Evolutionary conservation across 2,113 vertebrate species (phyloP).

Genomic region (Dromiciops gliroides): DNA sequence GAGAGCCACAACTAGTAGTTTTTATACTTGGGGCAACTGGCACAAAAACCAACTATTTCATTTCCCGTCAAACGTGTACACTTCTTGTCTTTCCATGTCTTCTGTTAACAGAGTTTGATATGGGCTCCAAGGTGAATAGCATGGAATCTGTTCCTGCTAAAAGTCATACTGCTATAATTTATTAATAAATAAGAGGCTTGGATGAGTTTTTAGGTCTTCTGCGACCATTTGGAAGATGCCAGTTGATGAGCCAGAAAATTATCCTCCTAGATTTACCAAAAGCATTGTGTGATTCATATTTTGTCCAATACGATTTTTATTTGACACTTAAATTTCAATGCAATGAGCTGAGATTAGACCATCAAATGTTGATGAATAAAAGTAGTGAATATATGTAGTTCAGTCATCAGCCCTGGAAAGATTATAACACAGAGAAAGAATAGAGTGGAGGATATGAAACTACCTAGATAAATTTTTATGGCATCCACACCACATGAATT

Average conservation of each 20-base stretch:
- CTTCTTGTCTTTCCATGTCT: conserved; percentile 16
- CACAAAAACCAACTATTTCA: neutral
- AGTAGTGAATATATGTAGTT: neutral
- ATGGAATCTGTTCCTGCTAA: conserved; percentile 47
- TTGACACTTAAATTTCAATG: conserved; percentile 25
- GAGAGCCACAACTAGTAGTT: neutral
- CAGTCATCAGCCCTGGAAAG: neutral
- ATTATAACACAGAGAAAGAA: neutral
- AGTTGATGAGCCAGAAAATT: conserved; percentile 71
- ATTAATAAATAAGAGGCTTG: conserved; percentile 42
- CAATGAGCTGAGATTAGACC: conserved; percentile 32
- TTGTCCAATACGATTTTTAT: conserved; percentile 31
- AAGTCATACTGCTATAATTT: conserved; percentile 66
- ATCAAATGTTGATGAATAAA: neutral
- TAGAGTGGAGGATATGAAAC: neutral
- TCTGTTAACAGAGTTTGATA: conserved; percentile 38
- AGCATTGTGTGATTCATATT: neutral
- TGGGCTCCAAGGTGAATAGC: conserved; percentile 10
- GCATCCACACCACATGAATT: neutral
- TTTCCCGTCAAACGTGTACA: conserved; percentile 13
- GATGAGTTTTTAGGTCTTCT: conserved; percentile 55
- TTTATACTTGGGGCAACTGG: neutral
- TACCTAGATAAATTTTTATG: neutral
- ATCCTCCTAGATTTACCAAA: conserved; percentile 43
- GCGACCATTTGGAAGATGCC: conserved; percentile 50